Evolutionary conservation across 2,797 vertebrate species (phyloP).

Genomic region (Pelodytes ibericus): DNA sequence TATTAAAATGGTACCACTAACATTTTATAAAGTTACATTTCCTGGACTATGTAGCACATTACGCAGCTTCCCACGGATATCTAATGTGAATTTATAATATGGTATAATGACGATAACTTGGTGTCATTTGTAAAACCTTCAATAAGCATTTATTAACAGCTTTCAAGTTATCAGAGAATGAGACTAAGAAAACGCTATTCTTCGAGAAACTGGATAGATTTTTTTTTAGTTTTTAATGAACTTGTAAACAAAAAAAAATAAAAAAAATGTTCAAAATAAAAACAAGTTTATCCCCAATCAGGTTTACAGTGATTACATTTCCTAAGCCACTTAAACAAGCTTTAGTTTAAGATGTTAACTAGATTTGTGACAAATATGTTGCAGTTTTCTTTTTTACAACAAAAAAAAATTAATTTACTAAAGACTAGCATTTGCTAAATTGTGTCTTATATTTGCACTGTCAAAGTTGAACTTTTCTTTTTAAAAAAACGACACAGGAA

Average conservation of each 20-base stretch:
- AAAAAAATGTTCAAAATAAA: slow-evolving; percentile 75
- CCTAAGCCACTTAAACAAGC: slow-evolving; percentile 87
- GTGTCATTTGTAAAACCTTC: not conserved
- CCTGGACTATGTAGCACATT: no score
- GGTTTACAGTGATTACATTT: slow-evolving; percentile 87
- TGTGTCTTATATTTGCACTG: slow-evolving; percentile 83
- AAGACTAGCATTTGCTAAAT: slow-evolving; percentile 89
- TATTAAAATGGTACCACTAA: no score
- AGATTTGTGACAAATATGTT: slow-evolving; percentile 84
- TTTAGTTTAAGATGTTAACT: slow-evolving; percentile 86
- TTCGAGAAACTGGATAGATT: slow-evolving; percentile 74
- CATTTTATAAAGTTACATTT: no score
- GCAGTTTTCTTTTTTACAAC: slow-evolving; percentile 81
- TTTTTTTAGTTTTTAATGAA: slow-evolving; percentile 84
- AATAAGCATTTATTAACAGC: not conserved
- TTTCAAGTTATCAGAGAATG: slow-evolving; percentile 5
- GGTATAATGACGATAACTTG: not conserved
- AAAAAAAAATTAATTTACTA: slow-evolving; percentile 93
- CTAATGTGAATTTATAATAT: no score
- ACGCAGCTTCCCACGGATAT: no score
- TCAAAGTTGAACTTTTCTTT: slow-evolving; percentile 83
- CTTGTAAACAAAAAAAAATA: slow-evolving; percentile 80
- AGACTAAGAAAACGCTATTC: slow-evolving; percentile 66
- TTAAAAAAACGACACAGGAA: slow-evolving; percentile 82
- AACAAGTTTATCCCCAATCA: slow-evolving; percentile 76